Conservation (phyloP, 2,888 invertebrate species). For the Dasypogon diadema region DNA sequence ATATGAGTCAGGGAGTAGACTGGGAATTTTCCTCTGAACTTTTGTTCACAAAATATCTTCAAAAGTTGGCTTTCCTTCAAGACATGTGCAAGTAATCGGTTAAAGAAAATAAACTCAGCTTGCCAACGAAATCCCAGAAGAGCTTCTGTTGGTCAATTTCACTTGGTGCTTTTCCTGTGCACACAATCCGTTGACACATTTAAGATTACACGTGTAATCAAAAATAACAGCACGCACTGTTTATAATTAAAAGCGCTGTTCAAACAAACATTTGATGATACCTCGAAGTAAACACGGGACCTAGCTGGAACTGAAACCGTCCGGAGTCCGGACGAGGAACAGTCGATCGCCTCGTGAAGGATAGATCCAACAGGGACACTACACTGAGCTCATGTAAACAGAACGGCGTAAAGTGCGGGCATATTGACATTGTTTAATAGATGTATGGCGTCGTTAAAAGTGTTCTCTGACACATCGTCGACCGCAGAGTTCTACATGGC, state of each 20-base stretch:
- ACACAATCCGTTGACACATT: conserved; percentile 52
- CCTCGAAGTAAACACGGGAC: conserved; percentile 51
- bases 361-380: conserved; percentile 41
- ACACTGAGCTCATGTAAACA: conserved; percentile 39
- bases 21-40: too few species aligned
- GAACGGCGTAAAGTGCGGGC: conserved; percentile 14
- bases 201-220: conserved; percentile 52
- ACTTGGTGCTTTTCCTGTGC: background rate
- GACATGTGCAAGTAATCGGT: background rate
- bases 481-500: conserved; percentile 39
- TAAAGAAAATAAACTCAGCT: background rate
- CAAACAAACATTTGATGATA: conserved; percentile 55
- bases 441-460: conserved; percentile 55
- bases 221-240: conserved; percentile 51
- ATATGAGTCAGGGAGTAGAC: too few species aligned
- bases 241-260: conserved; percentile 56
- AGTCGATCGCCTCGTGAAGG: background rate
- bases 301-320: background rate
- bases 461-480: conserved; percentile 17
- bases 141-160: conserved; percentile 26
- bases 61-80: background rate
- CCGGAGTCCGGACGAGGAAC: background rate
- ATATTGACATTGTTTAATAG: conserved; percentile 56
- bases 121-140: background rate
- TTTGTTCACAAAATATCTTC: too few species aligned